Conservation (phyloP, 2,888 invertebrate species). For the Drosophila algonquin region DNA sequence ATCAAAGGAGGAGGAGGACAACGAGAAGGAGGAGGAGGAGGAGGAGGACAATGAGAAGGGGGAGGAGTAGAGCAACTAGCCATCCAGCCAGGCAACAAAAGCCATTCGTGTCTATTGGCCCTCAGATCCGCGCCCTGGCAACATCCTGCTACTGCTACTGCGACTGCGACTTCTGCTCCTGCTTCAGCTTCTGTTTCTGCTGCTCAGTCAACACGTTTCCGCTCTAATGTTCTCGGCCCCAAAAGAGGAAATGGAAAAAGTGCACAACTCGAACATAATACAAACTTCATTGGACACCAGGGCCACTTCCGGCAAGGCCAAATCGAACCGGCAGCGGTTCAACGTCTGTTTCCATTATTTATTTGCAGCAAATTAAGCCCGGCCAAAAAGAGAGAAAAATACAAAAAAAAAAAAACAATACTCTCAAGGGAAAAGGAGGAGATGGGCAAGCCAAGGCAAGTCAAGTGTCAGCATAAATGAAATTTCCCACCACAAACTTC, state of each 20-base stretch:
- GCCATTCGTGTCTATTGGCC: conserved; percentile 21
- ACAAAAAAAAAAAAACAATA: neutral
- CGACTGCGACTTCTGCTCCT: conserved; percentile 6
- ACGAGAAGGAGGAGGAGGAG: neutral
- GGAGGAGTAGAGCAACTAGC: neutral
- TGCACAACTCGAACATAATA: conserved; percentile 69
- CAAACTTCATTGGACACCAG: conserved; percentile 56
- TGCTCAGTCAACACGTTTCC: conserved; percentile 47
- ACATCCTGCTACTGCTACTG: conserved; percentile 5
- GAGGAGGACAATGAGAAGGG: neutral
- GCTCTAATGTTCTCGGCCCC: conserved; percentile 43
- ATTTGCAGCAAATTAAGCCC: conserved; percentile 76
- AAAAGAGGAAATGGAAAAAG: conserved; percentile 66
- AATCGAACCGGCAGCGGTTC: conserved; percentile 53
- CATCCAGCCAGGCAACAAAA: conserved; percentile 40
- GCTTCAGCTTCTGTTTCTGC: conserved; percentile 1
- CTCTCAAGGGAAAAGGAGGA: conserved; percentile 32
- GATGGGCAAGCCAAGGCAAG: conserved; percentile 66
- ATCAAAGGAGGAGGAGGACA: neutral
- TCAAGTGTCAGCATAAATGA: conserved; percentile 81
- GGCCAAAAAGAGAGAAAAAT: conserved; percentile 14
- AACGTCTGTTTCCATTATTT: conserved; percentile 74
- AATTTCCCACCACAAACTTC: conserved; percentile 81
- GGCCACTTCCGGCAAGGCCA: conserved; percentile 68
- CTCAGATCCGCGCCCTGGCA: neutral